Base-by-base conservation (phyloP, 1,140 invertebrate genomes). In the Sitobion miscanthi region DNA sequence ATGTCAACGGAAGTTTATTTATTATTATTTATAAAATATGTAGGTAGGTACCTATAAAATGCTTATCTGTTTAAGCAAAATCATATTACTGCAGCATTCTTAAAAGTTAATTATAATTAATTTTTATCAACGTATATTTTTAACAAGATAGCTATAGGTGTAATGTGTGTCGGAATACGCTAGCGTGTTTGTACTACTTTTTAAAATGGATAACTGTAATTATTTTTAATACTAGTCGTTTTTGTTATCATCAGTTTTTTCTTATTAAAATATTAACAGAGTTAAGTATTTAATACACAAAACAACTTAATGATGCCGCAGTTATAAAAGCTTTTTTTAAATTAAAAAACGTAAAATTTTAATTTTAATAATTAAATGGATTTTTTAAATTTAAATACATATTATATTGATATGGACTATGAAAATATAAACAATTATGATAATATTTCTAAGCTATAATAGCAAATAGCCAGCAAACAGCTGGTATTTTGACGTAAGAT, bases 81-180 rank as follows among this genome's bases (percentile, higher is more conserved):
- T 25, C n/a, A 52, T 38, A 54, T 38, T 52, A 49, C 38, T 89
- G 23, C 20, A 54, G 35, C 20, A 38, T 89, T 54, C 35, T 89
- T 89, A 54, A 38, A 89, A 89, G 35, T 54, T 54, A 54, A 88
- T 49, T 88, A 20, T 30, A 87, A 87, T 87, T 52, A 88, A n/a
- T 49, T 87, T 89, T 54, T 89, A 38, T 54, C 49, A 35, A 47
- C 38, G 9, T 1, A 89, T 35, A 52, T 35, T 35, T 52, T 89
- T 38, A 54, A 54, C 8, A 49, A 87, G 47, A 49, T 49, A 87
- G 25, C 85, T 86, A 86, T 47, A 42, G 62, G 30, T 77, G 5
- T 87, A 87, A 87, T 35, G 30, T 87, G 47, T 14, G 45, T 35
- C 86, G 30, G 47, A 87, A n/a, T 77, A 77, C 20, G 86, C 52